Evolutionary conservation across 2,888 invertebrate species (phyloP).

Genomic region (Schizotus pectinicornis): DNA sequence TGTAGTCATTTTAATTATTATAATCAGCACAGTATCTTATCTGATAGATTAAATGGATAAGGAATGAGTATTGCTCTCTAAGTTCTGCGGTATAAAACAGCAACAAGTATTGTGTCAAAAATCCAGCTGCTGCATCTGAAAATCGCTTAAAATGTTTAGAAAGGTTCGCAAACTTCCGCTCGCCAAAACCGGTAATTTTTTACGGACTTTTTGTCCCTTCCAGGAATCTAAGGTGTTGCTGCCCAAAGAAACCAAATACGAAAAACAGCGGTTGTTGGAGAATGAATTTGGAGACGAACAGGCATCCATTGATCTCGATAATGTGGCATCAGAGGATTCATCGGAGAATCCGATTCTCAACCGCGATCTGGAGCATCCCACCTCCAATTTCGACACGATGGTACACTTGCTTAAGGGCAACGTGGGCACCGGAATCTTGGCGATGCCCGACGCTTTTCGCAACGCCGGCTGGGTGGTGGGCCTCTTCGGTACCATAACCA

Average conservation of each 20-base stretch:
- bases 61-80: too few species aligned
- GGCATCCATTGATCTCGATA: constrained; percentile 38
- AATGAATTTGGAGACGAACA: constrained; percentile 50
- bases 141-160: too few species aligned
- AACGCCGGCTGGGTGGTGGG: constrained; percentile 89
- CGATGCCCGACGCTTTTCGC: constrained; percentile 94
- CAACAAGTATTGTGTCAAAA: too few species aligned
- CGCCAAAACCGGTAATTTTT: background rate
- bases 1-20: too few species aligned
- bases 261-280: constrained; percentile 72
- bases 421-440: constrained; percentile 90
- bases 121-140: too few species aligned
- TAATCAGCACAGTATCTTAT: too few species aligned
- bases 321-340: constrained; percentile 30
- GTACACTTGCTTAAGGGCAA: constrained; percentile 72
- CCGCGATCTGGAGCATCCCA: constrained; percentile 76
- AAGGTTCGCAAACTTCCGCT: too few species aligned
- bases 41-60: too few species aligned
- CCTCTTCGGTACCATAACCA: constrained; percentile 77
- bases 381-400: constrained; percentile 80
- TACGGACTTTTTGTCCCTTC: background rate
- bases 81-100: too few species aligned
- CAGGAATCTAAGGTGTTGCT: constrained; percentile 23
- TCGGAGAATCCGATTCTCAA: constrained; percentile 68
- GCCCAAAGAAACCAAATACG: constrained; percentile 65